These are phyloP conservation scores for Nemurella pictetii DNA, from an alignment of 2,888 invertebrate species.

Conservation along the genomic window DNA sequence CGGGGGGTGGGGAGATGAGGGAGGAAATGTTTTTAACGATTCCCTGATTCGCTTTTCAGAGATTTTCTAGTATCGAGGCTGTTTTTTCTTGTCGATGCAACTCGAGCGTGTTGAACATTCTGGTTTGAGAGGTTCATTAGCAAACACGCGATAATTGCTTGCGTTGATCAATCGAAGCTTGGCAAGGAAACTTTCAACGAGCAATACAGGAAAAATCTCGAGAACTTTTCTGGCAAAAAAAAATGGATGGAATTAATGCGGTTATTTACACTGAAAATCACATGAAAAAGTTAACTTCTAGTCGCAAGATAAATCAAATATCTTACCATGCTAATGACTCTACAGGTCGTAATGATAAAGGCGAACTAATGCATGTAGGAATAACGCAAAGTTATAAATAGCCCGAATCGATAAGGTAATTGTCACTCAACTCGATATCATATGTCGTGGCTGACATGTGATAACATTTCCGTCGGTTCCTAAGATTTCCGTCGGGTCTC, in stretches of 20 bases:
- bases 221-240: too few species aligned
- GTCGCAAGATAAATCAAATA: neutral
- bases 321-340: neutral
- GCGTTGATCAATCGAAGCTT: neutral
- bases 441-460: neutral
- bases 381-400: neutral
- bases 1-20: too few species aligned
- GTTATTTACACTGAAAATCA: neutral
- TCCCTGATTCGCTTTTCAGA: neutral
- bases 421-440: neutral
- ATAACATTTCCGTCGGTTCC: neutral
- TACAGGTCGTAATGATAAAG: neutral
- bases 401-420: neutral
- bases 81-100: neutral
- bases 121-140: neutral
- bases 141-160: neutral
- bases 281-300: neutral
- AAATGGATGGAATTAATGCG: too few species aligned
- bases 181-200: neutral
- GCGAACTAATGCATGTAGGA: neutral
- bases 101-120: neutral
- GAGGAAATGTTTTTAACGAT: neutral
- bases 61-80: neutral
- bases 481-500: neutral
- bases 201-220: neutral